Base-by-base conservation (phyloP, 2,113 vertebrate genomes). In the Vulpes vulpes region DNA sequence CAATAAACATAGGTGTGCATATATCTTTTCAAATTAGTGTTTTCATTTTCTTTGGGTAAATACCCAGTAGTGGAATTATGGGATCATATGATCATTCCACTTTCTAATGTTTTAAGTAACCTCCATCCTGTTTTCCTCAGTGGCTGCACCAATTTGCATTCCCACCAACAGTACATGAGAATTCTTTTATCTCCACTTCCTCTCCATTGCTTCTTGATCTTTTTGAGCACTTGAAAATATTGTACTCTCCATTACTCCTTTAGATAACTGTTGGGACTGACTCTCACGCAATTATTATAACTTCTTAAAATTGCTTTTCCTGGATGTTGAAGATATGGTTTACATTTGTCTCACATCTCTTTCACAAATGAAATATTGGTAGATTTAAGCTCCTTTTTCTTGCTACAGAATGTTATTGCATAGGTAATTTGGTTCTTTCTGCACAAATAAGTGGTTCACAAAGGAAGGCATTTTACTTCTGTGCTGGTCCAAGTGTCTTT, bases 241-340 rank as follows among this genome's bases (percentile, higher is more conserved):
- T 27, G 98, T 99, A 95, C 98, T 99, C 83, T 99, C 99, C 99
- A 99, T 99, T 78, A 99, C 98, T 74, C 99, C 99, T 98, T 99
- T 86, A 99, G 95, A 94, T 99, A 99, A 96, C 99, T 99, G 97
- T 99, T 99, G 78, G 99, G 98, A 98, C 99, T 99, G 96, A 99
- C 98, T n/a, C 99, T 98, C 99, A 99, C 27, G 99, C 99, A 90
- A 99, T 99, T 95, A 99, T 99, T 94, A 99, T 99, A 43, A 99
- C 99, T 98, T 99, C 99, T 98, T 95, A 99, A 98, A 96, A 99
- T 69, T 51, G 99, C 99, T 98, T 99, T 99, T 65, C 99, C 98
- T 95, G 99, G 98, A 82, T 99, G 98, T 5, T 99, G 98, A 94
- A 99, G 99, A 90, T 99, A 99, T 30, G 99, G 99, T 97, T 99